These are phyloP conservation scores for Odocoileus hemionus DNA, from an alignment of 2,113 vertebrate species.

Conservation along the genomic window DNA sequence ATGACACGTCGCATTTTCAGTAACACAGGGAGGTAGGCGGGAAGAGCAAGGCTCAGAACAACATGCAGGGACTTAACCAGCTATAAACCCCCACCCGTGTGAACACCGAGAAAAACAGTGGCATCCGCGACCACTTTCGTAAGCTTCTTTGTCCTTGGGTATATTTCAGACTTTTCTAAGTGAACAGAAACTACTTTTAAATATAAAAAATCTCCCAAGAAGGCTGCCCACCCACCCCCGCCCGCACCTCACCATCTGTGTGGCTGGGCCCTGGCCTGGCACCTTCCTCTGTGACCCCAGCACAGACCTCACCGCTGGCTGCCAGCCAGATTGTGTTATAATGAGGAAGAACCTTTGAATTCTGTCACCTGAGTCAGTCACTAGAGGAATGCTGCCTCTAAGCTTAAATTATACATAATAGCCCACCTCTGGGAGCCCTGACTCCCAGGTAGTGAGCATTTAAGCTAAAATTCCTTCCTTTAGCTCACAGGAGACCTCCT, in stretches of 20 bases:
- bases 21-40: background rate
- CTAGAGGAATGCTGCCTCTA: background rate
- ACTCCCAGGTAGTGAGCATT: background rate
- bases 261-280: background rate
- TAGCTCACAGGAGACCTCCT: background rate
- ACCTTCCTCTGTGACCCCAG: background rate
- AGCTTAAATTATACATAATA: background rate
- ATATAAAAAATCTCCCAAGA: background rate
- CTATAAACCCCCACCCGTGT: background rate
- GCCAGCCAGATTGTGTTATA: background rate
- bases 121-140: too few species aligned
- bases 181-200: background rate
- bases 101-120: background rate
- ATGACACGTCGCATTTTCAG: background rate
- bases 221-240: background rate
- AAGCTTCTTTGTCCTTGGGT: background rate
- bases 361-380: background rate
- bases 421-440: background rate
- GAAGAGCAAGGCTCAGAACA: background rate
- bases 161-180: background rate
- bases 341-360: background rate
- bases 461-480: background rate
- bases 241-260: background rate
- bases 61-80: accelerated
- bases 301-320: background rate